phyloP scores from a whole-genome alignment of 92 coral and sea anemone genomes.

The Siderastrea radians region DNA sequence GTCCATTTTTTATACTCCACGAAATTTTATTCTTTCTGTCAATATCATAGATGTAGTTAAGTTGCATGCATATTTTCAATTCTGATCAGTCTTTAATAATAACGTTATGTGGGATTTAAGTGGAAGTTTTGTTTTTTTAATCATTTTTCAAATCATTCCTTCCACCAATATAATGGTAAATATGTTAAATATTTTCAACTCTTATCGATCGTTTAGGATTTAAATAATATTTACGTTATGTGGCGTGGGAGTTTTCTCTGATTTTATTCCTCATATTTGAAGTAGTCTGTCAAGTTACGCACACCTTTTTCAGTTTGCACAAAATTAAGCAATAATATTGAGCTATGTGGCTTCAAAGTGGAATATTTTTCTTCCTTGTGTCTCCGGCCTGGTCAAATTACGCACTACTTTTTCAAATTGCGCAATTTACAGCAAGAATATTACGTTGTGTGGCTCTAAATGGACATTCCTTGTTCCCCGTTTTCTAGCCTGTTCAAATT shows the following conservation, averaged over 20 bases:
- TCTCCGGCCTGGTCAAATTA: too few species aligned
- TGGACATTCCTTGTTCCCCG: neutral
- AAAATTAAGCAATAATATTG: too few species aligned
- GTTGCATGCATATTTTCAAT: neutral
- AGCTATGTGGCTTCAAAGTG: too few species aligned
- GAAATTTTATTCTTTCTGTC: neutral
- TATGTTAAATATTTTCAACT: neutral
- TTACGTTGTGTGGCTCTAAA: neutral
- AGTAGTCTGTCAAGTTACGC: too few species aligned
- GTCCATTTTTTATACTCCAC: neutral
- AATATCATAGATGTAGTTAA: neutral
- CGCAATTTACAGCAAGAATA: too few species aligned
- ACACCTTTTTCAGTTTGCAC: too few species aligned
- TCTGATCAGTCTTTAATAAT: neutral
- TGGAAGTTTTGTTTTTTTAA: neutral
- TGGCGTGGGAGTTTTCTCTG: neutral
- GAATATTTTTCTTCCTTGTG: too few species aligned
- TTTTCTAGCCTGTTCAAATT: neutral
- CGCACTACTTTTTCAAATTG: too few species aligned
- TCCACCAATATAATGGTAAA: too few species aligned
- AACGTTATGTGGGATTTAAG: neutral
- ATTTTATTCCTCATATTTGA: too few species aligned
- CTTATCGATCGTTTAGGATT: neutral
- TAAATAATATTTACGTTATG: neutral
- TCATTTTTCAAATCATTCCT: neutral